Base-by-base conservation (phyloP, 2,113 vertebrate genomes). In the Halichoeres trimaculatus region DNA sequence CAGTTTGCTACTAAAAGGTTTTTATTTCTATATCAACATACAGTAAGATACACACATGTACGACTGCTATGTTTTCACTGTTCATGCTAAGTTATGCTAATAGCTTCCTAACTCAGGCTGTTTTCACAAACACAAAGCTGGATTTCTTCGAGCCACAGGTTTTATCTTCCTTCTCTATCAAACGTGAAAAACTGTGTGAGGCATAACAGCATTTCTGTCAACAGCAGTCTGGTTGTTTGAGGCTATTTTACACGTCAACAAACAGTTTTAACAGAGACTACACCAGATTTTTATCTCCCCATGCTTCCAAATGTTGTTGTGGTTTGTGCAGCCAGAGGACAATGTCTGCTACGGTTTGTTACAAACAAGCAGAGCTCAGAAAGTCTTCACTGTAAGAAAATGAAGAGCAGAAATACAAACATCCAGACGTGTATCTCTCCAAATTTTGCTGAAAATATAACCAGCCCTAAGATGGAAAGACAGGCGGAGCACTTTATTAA, bases 291-390 rank as follows among this genome's bases (percentile, higher is more conserved):
- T 47, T 47, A 9, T 54, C 23, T 36, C 30, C n/a, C 22, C 10
- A 14, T 36, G 57, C 26, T 1, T n/a, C 9, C 62, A 67, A 22
- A 58, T 75, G 14, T 43, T 74, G 16, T 50, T 51, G 45, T 66
- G 13, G 43, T 58, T 74, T 1, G 22, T 63, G 51, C 16, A 52
- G 57, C 53, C 40, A 35, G 40, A 43, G 26, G 65, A 45, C 24
- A 47, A 16, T 56, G 41, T 51, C 23, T 20, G 47, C 3, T 26
- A 35, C 13, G 17, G 52, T 36, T 19, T 26, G 34, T n/a, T 53
- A 36, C 22, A 20, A 45, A 70, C 54, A 38, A 50, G 10, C 5
- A n/a, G 14, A 9, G 35, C 34, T 40, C 10, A 51, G 23, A 40
- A 41, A n/a, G 17, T 3, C 26, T 45, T 16, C 7, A 19, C 43